Evolutionary conservation across 2,797 vertebrate species (phyloP), one percentile per base, ranked within the genome.

Genomic region (Phyllotis vaccarum): DNA sequence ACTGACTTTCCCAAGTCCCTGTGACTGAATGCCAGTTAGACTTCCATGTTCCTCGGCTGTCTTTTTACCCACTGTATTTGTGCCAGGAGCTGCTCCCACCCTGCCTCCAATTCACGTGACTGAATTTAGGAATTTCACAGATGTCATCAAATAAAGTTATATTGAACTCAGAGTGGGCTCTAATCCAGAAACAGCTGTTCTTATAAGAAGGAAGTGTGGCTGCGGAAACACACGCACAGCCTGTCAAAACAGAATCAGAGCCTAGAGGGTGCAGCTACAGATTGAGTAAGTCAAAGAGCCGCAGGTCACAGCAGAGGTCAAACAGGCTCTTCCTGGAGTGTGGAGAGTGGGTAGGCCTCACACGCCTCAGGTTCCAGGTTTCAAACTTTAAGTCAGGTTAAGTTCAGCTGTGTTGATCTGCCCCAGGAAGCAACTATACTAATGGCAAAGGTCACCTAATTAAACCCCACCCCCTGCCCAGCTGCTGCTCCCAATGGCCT

Each of bases 41-140:
- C 19, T 19, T 34, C n/a, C 1, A 37, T 0, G 10, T 17, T 34
- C 22, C 1, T 3, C 0, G 3, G 22, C 24, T 12, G 56, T 80
- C 93, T 72, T 87, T 40, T 43, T 10, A 21, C 10, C 58, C 19
- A 0, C 58, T 76, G 46, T 3, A 12, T 24, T 2, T 37, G n/a
- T 43, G 10, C 40, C 60, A 40, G 16, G 0, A 40, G 40, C 6
- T 31, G 52, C 14, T 3, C 29, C 4, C 13, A n/a, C 46, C 14
- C 54, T 22, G 52, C 54, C 64, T 88, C 54, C 9, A 43, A 37
- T 21, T 54, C n/a, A 21, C 4, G 2, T 43, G 64, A 58, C 40
- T 56, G 43, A 37, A 62, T 49, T 70, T 80, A 76, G 72, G 10
- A 56, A 29, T 76, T 92, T 86, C 43, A 64, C 27, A 27, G 56